Base-by-base conservation (phyloP, 1,140 invertebrate species). In the Phymastichus coffea region DNA sequence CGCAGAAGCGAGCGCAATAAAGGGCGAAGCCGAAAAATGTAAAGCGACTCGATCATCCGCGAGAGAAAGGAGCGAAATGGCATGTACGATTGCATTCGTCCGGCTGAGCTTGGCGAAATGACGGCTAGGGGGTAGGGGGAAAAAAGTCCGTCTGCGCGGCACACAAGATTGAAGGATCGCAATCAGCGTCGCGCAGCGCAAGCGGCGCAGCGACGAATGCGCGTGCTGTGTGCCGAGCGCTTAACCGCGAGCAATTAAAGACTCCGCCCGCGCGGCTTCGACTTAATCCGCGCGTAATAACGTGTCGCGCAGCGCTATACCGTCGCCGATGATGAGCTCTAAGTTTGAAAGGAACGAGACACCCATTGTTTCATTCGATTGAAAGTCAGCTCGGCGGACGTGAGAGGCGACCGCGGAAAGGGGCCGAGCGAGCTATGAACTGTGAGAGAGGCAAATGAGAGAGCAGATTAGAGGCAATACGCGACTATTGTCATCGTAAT, bases 351-450 rank as follows among this genome's bases (percentile, higher is more conserved):
- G n/a, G n/a, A n/a, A n/a, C n/a, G n/a, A n/a, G n/a, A n/a, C n/a
- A n/a, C 68, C 73, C 68, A 76, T 76, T 76, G 74, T 77, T 77
- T 76, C 73, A 75, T 75, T 76, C 73, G 73, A 76, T 75, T 75
- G 75, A 72, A 72, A 74, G 69, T 71, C 73, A 64, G 63, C 68
- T 73, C 67, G n/a, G n/a, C n/a, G n/a, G n/a, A n/a, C n/a, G n/a
- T n/a, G n/a, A n/a, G n/a, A n/a, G n/a, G 23, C n/a, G 59, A 57
- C 49, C 20, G 56, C 28, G 28, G 6, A 7, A 6, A 33, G 6
- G 6, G n/a, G 53, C 26, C 20, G 28, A 44, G n/a, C 28, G 28
- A 33, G 28, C 28, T 12, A 12, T 7, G 28, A 33, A 12, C 6
- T 7, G 28, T 6, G 28, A 33, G 28, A 46, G 37, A 41, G 37